Percentiles rank a stretch among this genome's conserved stretches.
phyloP scores from a whole-genome alignment of 64 coral and sea anemone species.

The Exaiptasia diaphana region DNA sequence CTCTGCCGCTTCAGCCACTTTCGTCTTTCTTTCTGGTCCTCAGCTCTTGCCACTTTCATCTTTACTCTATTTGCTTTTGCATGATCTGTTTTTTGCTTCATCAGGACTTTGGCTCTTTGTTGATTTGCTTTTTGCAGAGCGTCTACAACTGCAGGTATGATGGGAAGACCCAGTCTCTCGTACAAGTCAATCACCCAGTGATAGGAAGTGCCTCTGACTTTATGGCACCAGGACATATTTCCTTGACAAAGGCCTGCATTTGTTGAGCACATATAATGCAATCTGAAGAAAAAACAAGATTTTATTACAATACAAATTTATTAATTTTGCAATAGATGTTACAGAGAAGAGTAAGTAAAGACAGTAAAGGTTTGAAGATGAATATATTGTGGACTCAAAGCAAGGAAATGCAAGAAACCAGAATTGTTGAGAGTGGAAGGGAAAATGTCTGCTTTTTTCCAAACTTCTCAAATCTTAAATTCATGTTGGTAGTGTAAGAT shows the following conservation, averaged over 20 bases:
- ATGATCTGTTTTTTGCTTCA: not conserved
- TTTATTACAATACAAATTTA: not conserved
- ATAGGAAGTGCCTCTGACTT: not conserved
- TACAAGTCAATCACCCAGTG: conserved; percentile 40
- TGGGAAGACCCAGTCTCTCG: conserved; percentile 2
- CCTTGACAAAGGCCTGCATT: conserved; percentile 26
- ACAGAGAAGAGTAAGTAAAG: not conserved
- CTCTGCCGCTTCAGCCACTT: conserved; percentile 30
- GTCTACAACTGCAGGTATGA: conserved; percentile 3
- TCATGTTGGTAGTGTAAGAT: not conserved
- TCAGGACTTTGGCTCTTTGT: not conserved
- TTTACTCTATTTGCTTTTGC: not conserved
- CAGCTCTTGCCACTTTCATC: conserved; percentile 14
- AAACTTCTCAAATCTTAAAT: no score
- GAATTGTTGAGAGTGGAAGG: not conserved
- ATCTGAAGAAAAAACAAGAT: not conserved
- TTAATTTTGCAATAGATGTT: not conserved
- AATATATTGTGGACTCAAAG: not conserved
- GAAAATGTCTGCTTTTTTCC: not conserved
- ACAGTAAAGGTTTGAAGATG: not conserved
- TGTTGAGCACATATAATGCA: conserved; percentile 36
- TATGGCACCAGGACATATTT: conserved; percentile 28
- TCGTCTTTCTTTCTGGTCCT: conserved; percentile 36
- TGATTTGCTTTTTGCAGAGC: not conserved
- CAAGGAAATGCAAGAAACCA: not conserved